phyloP scores from a whole-genome alignment of 2,113 vertebrate species.

The Cairina moschata region DNA sequence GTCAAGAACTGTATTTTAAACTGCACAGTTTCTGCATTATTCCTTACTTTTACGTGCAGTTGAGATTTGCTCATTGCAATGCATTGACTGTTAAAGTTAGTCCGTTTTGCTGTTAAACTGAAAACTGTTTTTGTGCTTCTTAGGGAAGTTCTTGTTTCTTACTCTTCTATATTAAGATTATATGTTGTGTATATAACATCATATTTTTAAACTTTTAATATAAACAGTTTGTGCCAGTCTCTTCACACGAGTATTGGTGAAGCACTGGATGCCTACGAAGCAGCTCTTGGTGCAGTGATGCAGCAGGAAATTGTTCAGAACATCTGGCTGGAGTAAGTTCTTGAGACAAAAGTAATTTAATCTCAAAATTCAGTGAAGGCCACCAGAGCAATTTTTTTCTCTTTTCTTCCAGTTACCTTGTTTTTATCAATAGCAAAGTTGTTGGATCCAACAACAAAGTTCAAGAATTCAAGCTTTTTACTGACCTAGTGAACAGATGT shows the following conservation, averaged over 20 bases:
- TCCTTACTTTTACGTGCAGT: background rate
- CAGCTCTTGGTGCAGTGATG: conserved; percentile 86
- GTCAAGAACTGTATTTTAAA: background rate
- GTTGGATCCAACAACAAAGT: conserved; percentile 74
- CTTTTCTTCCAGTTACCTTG: conserved; percentile 86
- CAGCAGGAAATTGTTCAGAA: conserved; percentile 86
- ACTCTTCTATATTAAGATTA: background rate
- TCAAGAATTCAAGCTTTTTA: conserved; percentile 85
- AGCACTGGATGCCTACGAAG: conserved; percentile 90
- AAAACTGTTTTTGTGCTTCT: background rate
- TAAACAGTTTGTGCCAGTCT: conserved; percentile 91
- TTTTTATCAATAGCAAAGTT: conserved; percentile 88
- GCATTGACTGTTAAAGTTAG: background rate
- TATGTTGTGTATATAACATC: background rate
- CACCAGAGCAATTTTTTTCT: conserved; percentile 7
- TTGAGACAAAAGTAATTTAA: background rate
- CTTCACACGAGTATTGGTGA: conserved; percentile 80
- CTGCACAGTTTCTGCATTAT: background rate
- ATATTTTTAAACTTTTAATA: conserved; percentile 7
- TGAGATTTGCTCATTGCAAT: background rate
- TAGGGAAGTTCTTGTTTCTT: background rate
- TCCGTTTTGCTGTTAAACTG: background rate
- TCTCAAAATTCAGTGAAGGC: background rate
- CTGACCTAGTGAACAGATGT: conserved; percentile 92
- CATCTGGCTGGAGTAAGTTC: conserved; percentile 96